Conservation (phyloP, 2,113 vertebrate species). For the Tetrax tetrax region DNA sequence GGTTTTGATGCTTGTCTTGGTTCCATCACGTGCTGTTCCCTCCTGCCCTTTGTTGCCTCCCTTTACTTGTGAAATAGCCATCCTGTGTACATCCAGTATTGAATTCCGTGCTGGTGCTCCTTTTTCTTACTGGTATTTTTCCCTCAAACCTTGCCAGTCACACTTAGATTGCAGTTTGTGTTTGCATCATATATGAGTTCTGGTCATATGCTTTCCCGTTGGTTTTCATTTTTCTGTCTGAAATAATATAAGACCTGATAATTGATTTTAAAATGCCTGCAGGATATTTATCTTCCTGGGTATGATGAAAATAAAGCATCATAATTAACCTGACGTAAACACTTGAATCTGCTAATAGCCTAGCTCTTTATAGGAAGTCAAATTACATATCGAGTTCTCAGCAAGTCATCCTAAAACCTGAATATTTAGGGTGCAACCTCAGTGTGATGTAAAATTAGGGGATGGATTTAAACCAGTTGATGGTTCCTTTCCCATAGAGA, state of each 20-base stretch:
- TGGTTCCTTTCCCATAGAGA: background rate
- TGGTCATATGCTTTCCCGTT: rapidly evolving
- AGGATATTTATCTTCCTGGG: background rate
- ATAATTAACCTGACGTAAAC: background rate
- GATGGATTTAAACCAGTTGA: background rate
- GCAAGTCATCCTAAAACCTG: background rate
- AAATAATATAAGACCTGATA: background rate
- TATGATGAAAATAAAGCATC: background rate
- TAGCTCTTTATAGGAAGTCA: background rate
- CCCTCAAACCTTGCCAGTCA: background rate
- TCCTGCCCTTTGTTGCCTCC: background rate
- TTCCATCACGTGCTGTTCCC: background rate
- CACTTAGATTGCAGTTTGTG: background rate
- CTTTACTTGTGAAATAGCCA: background rate
- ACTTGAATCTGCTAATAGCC: background rate
- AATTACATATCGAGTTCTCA: background rate
- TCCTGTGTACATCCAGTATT: background rate
- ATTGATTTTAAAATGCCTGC: background rate
- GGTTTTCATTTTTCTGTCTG: background rate
- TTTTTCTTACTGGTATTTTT: background rate
- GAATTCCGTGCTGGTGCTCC: background rate
- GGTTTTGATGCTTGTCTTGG: background rate
- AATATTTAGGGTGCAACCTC: background rate
- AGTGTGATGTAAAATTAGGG: background rate
- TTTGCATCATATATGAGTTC: background rate